A percentile compares a stretch with the other conserved stretches of the same genome.
Conservation (phyloP, 2,888 invertebrate species). For the Glaucopsyche alexis region DNA sequence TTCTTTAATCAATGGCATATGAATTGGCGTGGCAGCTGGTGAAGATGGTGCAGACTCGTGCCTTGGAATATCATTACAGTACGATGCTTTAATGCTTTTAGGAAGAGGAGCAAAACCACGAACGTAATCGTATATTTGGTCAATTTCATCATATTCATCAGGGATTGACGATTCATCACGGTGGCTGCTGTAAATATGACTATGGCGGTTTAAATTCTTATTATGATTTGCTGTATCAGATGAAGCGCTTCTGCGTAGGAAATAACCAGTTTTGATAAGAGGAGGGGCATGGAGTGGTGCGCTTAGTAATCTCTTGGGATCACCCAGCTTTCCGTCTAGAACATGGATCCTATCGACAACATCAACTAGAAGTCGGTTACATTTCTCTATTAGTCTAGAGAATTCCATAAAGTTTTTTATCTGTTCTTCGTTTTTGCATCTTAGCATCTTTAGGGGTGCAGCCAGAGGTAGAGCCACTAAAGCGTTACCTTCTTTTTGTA, state of each 20-base stretch:
- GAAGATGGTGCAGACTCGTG: slow-evolving; percentile 80
- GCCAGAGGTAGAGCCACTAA: slow-evolving; percentile 91
- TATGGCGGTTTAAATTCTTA: slow-evolving; percentile 74
- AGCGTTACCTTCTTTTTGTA: slow-evolving; percentile 88
- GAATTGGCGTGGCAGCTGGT: slow-evolving; percentile 77
- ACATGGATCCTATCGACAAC: slow-evolving; percentile 91
- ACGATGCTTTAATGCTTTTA: slow-evolving; percentile 86
- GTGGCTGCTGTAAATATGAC: slow-evolving; percentile 77
- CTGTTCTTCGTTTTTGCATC: slow-evolving; percentile 90
- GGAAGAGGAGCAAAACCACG: slow-evolving; percentile 95
- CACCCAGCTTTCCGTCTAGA: slow-evolving; percentile 89
- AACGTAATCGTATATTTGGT: slow-evolving; percentile 97
- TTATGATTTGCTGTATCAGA: slow-evolving; percentile 85
- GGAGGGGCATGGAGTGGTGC: slow-evolving; percentile 68
- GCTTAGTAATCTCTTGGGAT: slow-evolving; percentile 74
- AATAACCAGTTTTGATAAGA: slow-evolving; percentile 82
- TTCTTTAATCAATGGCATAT: slow-evolving; percentile 77
- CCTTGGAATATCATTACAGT: slow-evolving; percentile 71
- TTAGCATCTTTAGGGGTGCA: slow-evolving; percentile 91
- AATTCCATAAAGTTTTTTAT: slow-evolving; percentile 87
- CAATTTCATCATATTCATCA: slow-evolving; percentile 96
- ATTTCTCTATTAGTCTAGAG: slow-evolving; percentile 87
- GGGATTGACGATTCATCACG: slow-evolving; percentile 84
- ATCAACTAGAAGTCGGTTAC: slow-evolving; percentile 85
- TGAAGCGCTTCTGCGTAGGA: slow-evolving; percentile 87